phyloP scores from a whole-genome alignment of 2,888 invertebrate species.

The Drosophila mulleri region DNA sequence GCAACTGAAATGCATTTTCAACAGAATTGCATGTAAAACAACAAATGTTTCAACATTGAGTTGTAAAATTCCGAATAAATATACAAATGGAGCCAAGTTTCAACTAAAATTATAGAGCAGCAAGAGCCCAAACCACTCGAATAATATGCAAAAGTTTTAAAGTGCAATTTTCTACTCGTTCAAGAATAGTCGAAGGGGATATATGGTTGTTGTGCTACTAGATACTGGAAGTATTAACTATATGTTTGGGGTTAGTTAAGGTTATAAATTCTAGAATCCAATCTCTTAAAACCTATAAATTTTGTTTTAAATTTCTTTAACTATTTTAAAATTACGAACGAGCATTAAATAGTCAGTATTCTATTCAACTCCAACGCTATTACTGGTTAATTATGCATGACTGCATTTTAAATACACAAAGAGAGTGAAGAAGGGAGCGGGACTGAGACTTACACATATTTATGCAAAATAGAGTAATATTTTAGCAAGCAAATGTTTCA shows the following conservation, averaged over 20 bases:
- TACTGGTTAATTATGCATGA: slow-evolving; percentile 53
- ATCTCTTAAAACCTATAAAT: neutral
- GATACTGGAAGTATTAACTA: neutral
- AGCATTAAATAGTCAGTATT: neutral
- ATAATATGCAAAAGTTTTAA: slow-evolving; percentile 22
- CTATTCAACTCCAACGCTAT: neutral
- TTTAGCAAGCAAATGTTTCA: slow-evolving; percentile 53
- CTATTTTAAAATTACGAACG: neutral
- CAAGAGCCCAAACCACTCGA: neutral
- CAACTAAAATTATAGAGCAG: slow-evolving; percentile 14
- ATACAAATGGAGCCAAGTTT: neutral
- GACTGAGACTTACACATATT: slow-evolving; percentile 44
- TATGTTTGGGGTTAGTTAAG: no score
- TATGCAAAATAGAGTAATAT: slow-evolving; percentile 69
- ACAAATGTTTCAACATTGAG: slow-evolving; percentile 1
- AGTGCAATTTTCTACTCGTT: slow-evolving; percentile 44
- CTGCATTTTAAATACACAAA: slow-evolving; percentile 27
- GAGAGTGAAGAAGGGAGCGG: neutral
- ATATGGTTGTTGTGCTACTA: neutral
- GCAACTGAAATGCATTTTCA: neutral
- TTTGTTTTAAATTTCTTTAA: neutral
- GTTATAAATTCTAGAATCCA: neutral
- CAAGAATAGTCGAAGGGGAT: neutral
- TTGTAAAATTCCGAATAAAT: slow-evolving; percentile 2
- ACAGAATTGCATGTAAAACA: neutral